Percentiles rank a stretch among this genome's conserved stretches.
These are phyloP conservation scores for Zaprionus davidi DNA, from an alignment of 1,140 invertebrate genomes.

Conservation along the genomic window DNA sequence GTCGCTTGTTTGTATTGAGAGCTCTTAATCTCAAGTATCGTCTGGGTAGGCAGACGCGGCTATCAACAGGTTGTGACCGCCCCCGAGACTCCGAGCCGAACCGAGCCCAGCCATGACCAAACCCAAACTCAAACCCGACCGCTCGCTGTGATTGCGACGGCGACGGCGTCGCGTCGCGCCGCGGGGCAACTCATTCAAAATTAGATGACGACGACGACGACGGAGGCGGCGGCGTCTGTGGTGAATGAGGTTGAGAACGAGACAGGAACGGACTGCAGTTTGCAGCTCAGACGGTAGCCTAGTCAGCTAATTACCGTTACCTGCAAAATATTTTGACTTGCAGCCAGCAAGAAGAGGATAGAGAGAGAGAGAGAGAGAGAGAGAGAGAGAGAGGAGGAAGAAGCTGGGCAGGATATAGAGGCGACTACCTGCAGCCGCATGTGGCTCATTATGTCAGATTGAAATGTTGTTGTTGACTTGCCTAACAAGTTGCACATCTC, in stretches of 20 bases:
- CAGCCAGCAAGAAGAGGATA: background rate
- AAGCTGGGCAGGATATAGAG: slow-evolving; percentile 13
- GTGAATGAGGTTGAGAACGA: slow-evolving; percentile 6
- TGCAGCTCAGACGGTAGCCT: slow-evolving; percentile 65
- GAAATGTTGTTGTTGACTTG: slow-evolving; percentile 75
- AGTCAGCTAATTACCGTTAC: slow-evolving; percentile 49
- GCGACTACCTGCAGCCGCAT: slow-evolving; percentile 45
- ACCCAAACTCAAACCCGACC: slow-evolving; percentile 18
- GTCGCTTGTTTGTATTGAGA: slow-evolving; percentile 52
- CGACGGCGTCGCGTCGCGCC: slow-evolving; percentile 48
- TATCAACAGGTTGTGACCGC: slow-evolving; percentile 77
- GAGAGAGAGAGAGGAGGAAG: background rate
- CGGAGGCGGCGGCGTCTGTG: slow-evolving; percentile 16
- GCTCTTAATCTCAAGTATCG: slow-evolving; percentile 69
- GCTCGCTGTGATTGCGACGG: slow-evolving; percentile 38
- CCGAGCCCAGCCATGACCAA: too few relatives aligned
- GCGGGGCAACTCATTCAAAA: slow-evolving; percentile 75
- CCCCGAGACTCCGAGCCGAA: slow-evolving; percentile 25
- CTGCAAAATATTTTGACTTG: slow-evolving; percentile 41
- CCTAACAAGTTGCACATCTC: slow-evolving; percentile 59
- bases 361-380: too few relatives aligned
- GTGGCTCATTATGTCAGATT: slow-evolving; percentile 82
- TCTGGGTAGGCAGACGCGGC: slow-evolving; percentile 48
- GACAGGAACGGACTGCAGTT: background rate
- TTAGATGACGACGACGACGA: slow-evolving; percentile 42